Percentiles rank a stretch among this genome's conserved stretches.
These are phyloP conservation scores for Tenualosa ilisha DNA, from an alignment of 2,797 vertebrate genomes.

Conservation along the genomic window DNA sequence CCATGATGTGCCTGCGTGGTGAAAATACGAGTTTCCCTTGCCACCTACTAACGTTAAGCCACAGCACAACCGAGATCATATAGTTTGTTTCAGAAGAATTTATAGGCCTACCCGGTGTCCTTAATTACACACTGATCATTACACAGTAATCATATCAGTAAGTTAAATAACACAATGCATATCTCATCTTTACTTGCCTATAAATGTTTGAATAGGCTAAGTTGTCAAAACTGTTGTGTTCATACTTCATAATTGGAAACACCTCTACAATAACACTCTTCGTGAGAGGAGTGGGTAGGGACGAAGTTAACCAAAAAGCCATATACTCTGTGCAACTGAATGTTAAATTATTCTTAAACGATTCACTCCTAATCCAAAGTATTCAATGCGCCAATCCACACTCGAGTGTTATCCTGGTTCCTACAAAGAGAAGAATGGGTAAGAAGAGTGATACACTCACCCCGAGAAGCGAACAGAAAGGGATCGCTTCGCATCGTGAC, in stretches of 20 bases:
- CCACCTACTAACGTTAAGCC: neutral
- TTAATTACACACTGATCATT: neutral
- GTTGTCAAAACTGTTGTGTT: neutral
- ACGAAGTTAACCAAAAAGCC: neutral
- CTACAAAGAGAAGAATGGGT: neutral
- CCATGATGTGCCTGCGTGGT: neutral
- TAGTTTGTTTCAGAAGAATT: neutral
- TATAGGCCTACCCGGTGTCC: neutral
- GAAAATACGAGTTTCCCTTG: neutral
- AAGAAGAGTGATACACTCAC: slow-evolving; percentile 63
- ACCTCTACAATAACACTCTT: neutral
- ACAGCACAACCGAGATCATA: neutral
- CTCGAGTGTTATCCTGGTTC: neutral
- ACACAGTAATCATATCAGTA: neutral
- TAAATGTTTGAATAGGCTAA: neutral
- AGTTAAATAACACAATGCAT: neutral
- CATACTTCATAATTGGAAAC: slow-evolving; percentile 13
- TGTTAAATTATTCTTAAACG: neutral
- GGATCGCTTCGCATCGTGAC: slow-evolving; percentile 78
- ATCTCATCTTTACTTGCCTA: neutral
- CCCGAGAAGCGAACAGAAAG: slow-evolving; percentile 75
- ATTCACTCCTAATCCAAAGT: neutral
- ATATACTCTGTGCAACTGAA: neutral
- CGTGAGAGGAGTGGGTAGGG: neutral
- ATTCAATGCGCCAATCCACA: neutral